phyloP scores from a whole-genome alignment of 1,140 invertebrate genomes.

The Chelonus insularis region DNA sequence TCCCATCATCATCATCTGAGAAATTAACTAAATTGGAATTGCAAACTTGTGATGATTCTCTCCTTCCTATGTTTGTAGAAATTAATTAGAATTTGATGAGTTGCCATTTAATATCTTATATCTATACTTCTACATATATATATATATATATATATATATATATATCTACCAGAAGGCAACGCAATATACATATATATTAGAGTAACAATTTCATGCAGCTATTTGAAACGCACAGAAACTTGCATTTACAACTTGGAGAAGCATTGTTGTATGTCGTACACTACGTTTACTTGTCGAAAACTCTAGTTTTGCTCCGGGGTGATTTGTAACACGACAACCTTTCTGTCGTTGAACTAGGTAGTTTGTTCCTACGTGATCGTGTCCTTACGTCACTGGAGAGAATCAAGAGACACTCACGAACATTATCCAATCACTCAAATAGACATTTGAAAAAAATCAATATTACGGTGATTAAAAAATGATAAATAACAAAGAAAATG shows the following conservation, averaged over 20 bases:
- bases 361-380: not conserved
- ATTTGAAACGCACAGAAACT: not conserved
- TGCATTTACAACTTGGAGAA: constrained; percentile 9
- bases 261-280: not conserved
- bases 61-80: not conserved
- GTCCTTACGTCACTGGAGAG: not conserved
- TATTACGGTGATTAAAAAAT: not conserved
- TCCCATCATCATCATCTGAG: not conserved
- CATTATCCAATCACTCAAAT: not conserved
- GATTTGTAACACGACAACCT: constrained; percentile 8
- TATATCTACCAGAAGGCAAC: not conserved
- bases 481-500: too few relatives aligned
- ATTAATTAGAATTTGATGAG: constrained; percentile 21
- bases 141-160: not conserved
- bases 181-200: not conserved
- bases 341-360: not conserved
- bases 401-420: constrained; percentile 10
- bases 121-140: not conserved
- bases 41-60: not conserved
- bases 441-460: not conserved
- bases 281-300: not conserved
- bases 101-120: not conserved
- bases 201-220: too few relatives aligned
- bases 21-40: constrained; percentile 8
- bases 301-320: not conserved